Evolutionary conservation across 2,113 vertebrate genomes (phyloP).

Genomic region (Carollia perspicillata): DNA sequence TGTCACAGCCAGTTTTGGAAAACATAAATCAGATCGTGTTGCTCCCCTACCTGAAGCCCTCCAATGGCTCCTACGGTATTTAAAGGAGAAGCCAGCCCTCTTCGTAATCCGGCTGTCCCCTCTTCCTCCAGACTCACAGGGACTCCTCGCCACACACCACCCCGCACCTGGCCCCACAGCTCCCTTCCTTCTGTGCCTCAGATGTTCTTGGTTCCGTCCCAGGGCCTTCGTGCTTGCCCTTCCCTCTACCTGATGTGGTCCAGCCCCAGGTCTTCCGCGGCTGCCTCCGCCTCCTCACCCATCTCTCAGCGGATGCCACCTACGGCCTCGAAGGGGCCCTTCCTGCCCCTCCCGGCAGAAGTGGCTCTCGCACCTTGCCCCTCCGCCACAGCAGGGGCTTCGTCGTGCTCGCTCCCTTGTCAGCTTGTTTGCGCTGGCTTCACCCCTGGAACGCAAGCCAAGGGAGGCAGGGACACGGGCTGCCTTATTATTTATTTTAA

Average conservation of each 20-base stretch:
- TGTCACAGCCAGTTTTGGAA: background rate
- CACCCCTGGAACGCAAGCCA: too few relatives aligned
- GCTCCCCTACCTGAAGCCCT: background rate
- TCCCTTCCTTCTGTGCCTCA: background rate
- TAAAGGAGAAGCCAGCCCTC: background rate
- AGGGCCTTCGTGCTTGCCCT: background rate
- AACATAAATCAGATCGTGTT: background rate
- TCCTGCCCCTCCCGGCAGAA: too few relatives aligned
- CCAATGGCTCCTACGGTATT: too few relatives aligned
- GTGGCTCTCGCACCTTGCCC: too few relatives aligned
- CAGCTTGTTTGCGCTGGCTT: background rate
- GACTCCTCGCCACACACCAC: background rate
- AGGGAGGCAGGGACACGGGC: background rate
- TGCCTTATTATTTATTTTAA: background rate
- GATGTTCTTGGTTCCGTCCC: background rate
- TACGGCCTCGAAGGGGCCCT: background rate
- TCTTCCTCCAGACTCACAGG: background rate
- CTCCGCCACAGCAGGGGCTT: fast-evolving
- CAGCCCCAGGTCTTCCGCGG: background rate
- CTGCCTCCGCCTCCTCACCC: background rate
- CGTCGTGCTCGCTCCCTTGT: background rate
- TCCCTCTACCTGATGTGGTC: too few relatives aligned
- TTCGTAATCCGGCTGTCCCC: too few relatives aligned
- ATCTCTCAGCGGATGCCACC: background rate
- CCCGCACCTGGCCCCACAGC: fast-evolving